phyloP scores from a whole-genome alignment of 2,113 vertebrate genomes.

The Corvus moneduloides region DNA sequence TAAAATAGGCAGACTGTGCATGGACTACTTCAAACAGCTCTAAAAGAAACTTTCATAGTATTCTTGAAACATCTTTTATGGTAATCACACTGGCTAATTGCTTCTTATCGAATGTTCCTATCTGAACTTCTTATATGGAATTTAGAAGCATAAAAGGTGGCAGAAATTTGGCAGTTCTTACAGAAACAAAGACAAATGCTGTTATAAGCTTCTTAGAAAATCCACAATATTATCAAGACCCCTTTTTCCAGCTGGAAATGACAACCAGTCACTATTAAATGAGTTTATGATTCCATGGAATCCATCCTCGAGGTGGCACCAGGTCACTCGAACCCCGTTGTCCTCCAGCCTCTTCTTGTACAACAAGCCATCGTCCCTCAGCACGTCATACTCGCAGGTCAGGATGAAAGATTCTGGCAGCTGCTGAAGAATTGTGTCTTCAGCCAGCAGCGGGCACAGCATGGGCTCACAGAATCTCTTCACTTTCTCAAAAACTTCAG shows the following conservation, averaged over 20 bases:
- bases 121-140: not conserved
- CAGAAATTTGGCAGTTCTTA: not conserved
- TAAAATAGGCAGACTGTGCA: not conserved
- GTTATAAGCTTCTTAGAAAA: slow-evolving; percentile 73
- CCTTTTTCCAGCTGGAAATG: slow-evolving; percentile 66
- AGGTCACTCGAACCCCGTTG: slow-evolving; percentile 73
- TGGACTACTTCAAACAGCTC: not conserved
- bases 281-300: slow-evolving; percentile 79
- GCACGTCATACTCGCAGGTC: slow-evolving; percentile 83
- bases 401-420: slow-evolving; percentile 79
- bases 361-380: slow-evolving; percentile 81
- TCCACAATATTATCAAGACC: slow-evolving; percentile 62
- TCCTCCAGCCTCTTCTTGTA: slow-evolving; percentile 84
- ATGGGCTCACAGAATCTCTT: slow-evolving; percentile 46
- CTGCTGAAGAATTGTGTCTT: slow-evolving; percentile 59
- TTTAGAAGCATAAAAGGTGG: not conserved
- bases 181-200: not conserved
- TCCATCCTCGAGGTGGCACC: slow-evolving; percentile 78
- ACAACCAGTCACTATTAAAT: slow-evolving; percentile 49
- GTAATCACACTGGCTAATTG: not conserved
- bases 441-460: slow-evolving; percentile 75
- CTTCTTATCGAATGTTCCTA: not conserved
- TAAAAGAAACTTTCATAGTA: not conserved
- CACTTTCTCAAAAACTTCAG: slow-evolving; percentile 59
- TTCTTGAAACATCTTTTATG: not conserved